A percentile compares a stretch with the other conserved stretches of the same genome.
phyloP scores from a whole-genome alignment of 2,797 vertebrate genomes.

The Ciconia nigra region DNA sequence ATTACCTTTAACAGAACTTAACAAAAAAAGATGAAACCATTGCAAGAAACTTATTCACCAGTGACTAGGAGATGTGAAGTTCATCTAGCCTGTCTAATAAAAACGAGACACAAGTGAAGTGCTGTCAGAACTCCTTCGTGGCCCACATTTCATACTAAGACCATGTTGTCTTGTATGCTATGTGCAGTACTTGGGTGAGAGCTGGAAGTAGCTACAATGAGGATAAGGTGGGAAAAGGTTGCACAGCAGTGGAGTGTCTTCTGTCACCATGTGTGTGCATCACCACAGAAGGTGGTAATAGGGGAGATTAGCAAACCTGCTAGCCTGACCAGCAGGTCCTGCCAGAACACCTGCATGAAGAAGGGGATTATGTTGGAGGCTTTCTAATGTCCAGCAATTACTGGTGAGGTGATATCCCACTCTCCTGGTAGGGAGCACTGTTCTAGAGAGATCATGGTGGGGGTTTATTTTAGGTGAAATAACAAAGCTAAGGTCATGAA shows the following conservation, averaged over 20 bases:
- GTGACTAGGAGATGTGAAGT: background rate
- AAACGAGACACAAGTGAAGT: background rate
- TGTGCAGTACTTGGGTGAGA: background rate
- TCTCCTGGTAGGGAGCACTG: background rate
- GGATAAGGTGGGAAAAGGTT: background rate
- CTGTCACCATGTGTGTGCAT: background rate
- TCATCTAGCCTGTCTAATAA: background rate
- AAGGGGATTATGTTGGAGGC: background rate
- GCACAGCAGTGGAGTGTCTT: background rate
- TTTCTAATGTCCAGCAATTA: background rate
- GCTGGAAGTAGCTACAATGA: background rate
- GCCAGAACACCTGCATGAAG: background rate
- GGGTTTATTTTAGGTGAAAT: background rate
- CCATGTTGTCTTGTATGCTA: fast-evolving
- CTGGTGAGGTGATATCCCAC: background rate
- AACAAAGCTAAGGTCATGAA: background rate
- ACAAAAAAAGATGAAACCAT: background rate
- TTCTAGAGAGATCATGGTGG: background rate
- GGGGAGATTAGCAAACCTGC: background rate
- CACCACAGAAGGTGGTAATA: background rate
- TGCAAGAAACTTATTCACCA: background rate
- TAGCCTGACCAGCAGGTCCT: background rate
- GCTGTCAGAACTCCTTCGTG: background rate
- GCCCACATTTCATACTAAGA: background rate
- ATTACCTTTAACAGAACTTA: background rate